Evolutionary conservation across 2,113 vertebrate species (phyloP).

Genomic region (Orthochromis indermauri): DNA sequence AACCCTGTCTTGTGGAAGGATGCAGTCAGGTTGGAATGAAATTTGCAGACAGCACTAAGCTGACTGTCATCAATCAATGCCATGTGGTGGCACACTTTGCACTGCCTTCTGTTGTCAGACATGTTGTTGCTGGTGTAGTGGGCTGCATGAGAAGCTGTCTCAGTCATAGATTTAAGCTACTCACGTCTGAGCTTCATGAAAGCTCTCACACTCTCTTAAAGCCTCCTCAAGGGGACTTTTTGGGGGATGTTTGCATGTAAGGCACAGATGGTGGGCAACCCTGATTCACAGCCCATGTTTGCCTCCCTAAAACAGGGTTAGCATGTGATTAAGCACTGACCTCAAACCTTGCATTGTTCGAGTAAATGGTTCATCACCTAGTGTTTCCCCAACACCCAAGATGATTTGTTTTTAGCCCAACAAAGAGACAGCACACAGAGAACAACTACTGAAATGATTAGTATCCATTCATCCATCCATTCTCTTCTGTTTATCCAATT

Average conservation of each 20-base stretch:
- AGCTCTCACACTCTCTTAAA: constrained; percentile 13
- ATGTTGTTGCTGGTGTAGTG: background rate
- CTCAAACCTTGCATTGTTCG: background rate
- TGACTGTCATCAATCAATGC: background rate
- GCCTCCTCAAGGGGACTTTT: constrained; percentile 14
- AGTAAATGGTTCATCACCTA: background rate
- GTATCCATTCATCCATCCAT: background rate
- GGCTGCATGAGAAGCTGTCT: background rate
- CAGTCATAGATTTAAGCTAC: constrained; percentile 18
- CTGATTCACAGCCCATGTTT: constrained; percentile 7
- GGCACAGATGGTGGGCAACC: constrained; percentile 46
- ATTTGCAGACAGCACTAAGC: background rate
- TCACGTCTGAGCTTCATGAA: constrained; percentile 13
- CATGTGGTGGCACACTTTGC: background rate
- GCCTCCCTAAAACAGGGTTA: constrained; percentile 3
- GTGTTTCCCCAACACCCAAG: background rate
- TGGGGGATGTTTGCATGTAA: constrained; percentile 14
- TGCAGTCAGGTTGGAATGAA: background rate
- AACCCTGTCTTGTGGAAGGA: background rate
- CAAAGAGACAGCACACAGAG: background rate
- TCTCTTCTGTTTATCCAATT: background rate
- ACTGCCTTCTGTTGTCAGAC: background rate
- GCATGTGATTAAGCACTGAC: background rate
- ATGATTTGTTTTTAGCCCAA: background rate
- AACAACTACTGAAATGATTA: background rate